Conservation (phyloP, 2,888 invertebrate species). For the Mesochorus sp. region DNA sequence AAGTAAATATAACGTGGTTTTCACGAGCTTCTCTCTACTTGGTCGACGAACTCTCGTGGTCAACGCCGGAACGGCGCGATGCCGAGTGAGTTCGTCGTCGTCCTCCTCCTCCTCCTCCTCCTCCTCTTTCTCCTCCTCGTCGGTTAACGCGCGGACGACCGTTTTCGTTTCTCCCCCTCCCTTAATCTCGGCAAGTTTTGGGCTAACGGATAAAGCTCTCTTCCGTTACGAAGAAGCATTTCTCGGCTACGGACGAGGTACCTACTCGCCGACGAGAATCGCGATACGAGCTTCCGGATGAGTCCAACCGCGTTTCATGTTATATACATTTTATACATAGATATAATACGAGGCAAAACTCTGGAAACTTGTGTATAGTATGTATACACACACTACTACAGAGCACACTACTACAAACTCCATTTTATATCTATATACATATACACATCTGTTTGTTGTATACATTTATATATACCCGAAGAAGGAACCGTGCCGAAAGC, state of each 20-base stretch:
- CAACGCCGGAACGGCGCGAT: constrained; percentile 34
- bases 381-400: background rate
- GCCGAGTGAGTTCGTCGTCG: constrained; percentile 26
- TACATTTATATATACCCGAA: too few relatives aligned
- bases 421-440: background rate
- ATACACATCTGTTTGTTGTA: background rate
- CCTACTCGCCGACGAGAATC: constrained; percentile 42
- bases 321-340: background rate
- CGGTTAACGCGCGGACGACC: background rate
- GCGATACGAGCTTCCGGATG: constrained; percentile 52
- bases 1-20: constrained; percentile 68
- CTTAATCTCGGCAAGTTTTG: constrained; percentile 42
- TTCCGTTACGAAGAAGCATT: constrained; percentile 60
- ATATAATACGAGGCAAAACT: background rate
- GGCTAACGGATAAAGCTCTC: constrained; percentile 62
- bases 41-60: constrained; percentile 48
- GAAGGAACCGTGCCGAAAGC: background rate
- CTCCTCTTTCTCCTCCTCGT: constrained; percentile 19
- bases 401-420: background rate
- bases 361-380: background rate
- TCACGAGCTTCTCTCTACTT: constrained; percentile 18
- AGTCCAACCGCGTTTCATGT: constrained; percentile 15
- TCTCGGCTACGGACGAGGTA: constrained; percentile 28
- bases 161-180: background rate
- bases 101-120: constrained; percentile 36